Percentiles rank a stretch among this genome's conserved stretches.
These are phyloP conservation scores for Mayetiola destructor DNA, from an alignment of 2,888 invertebrate species.

Conservation along the genomic window DNA sequence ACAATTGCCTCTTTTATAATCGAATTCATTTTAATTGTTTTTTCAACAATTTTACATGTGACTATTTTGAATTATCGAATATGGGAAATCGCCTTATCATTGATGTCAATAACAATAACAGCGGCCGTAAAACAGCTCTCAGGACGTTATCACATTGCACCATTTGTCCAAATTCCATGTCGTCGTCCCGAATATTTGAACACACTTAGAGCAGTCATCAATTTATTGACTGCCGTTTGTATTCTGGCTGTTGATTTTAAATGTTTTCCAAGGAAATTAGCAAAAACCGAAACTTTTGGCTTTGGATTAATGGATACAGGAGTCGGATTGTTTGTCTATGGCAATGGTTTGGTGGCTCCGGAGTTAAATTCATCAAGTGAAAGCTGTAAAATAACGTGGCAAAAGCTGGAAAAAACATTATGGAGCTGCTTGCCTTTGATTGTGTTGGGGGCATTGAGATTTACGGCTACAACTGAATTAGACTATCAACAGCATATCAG, in stretches of 20 bases:
- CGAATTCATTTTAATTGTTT: conserved; percentile 42
- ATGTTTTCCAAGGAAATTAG: conserved; percentile 68
- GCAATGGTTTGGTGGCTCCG: conserved; percentile 61
- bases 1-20: conserved; percentile 28
- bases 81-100: conserved; percentile 20
- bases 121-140: conserved; percentile 15
- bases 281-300: conserved; percentile 77
- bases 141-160: conserved; percentile 16
- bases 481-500: conserved; percentile 77
- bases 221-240: conserved; percentile 58
- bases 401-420: conserved; percentile 22
- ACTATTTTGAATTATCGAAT: conserved; percentile 39
- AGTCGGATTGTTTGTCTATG: conserved; percentile 72
- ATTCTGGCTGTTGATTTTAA: conserved; percentile 91
- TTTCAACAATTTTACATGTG: conserved; percentile 41
- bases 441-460: conserved; percentile 48
- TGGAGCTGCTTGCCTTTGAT: conserved; percentile 35
- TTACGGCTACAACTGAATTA: conserved; percentile 43
- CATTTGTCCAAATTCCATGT: conserved; percentile 25
- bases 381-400: conserved; percentile 15
- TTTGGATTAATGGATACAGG: conserved; percentile 91
- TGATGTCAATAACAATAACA: conserved; percentile 19
- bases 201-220: conserved; percentile 52
- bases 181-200: conserved; percentile 41
- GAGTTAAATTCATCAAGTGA: conserved; percentile 28